Percentiles rank a stretch among this genome's conserved stretches.
These are phyloP conservation scores for Eulemur rufifrons DNA, from an alignment of 2,113 vertebrate genomes.

Conservation along the genomic window DNA sequence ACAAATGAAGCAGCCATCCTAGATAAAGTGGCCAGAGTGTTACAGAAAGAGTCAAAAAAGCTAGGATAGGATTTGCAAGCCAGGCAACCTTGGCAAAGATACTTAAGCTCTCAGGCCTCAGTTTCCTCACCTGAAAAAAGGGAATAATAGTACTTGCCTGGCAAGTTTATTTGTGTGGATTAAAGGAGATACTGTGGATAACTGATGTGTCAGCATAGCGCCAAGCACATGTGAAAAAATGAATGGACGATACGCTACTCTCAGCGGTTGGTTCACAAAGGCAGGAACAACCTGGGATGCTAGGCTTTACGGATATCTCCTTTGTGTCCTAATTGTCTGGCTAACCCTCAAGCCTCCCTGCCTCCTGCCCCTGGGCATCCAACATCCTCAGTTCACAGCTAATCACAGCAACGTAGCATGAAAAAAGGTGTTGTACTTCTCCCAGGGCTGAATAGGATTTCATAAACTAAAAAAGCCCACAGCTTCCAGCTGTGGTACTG, in stretches of 20 bases:
- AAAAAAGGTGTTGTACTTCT: not conserved
- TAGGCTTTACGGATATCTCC: not conserved
- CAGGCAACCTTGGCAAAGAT: accelerated
- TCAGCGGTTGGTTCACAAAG: not conserved
- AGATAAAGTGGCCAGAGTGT: not conserved
- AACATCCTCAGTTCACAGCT: not conserved
- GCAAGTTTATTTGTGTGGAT: not conserved
- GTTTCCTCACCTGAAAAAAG: not conserved
- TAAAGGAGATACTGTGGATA: not conserved
- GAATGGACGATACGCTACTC: accelerated
- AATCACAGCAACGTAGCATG: not conserved
- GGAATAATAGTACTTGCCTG: not conserved
- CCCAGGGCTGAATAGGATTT: not conserved
- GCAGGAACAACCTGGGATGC: not conserved
- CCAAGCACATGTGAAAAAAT: not conserved
- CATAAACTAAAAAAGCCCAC: not conserved
- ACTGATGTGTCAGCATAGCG: accelerated
- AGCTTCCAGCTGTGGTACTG: not conserved
- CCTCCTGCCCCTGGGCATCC: not conserved
- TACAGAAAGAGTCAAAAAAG: not conserved
- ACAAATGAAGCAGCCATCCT: not conserved
- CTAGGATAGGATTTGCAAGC: accelerated
- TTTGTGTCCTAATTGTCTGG: not conserved
- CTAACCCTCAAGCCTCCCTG: not conserved
- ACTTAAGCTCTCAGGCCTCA: not conserved